phyloP scores from a whole-genome alignment of 2,797 vertebrate species.

The Lepus townsendii region DNA sequence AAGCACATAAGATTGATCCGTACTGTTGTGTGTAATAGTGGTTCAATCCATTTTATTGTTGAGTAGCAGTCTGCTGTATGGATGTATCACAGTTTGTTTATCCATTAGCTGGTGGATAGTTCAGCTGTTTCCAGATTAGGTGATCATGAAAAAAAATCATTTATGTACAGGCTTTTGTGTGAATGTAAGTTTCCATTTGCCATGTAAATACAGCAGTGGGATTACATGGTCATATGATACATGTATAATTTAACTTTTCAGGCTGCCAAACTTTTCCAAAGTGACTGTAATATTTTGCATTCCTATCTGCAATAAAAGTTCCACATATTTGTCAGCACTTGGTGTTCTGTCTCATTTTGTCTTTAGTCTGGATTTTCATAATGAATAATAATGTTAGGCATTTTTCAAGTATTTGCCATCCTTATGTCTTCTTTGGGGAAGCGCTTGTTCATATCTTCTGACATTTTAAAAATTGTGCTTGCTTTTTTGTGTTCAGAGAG shows the following conservation, averaged over 20 bases:
- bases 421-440: background rate
- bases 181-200: conserved; percentile 12
- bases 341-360: background rate
- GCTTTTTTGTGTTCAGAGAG: background rate
- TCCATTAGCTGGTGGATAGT: background rate
- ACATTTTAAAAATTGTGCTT: background rate
- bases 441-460: background rate
- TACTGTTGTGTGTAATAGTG: background rate
- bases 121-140: background rate
- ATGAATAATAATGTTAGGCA: background rate
- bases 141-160: conserved; percentile 9
- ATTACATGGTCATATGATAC: background rate
- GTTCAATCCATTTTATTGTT: background rate
- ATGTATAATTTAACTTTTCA: background rate
- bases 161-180: background rate
- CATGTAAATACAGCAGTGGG: background rate
- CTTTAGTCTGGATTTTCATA: background rate
- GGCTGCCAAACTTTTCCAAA: background rate
- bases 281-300: background rate
- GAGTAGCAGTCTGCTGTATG: background rate
- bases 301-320: background rate
- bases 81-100: background rate
- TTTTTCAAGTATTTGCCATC: background rate
- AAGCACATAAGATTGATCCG: background rate
- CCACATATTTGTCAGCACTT: background rate